These are phyloP conservation scores for Cerceris rybyensis DNA, from an alignment of 2,888 invertebrate genomes.

Conservation along the genomic window DNA sequence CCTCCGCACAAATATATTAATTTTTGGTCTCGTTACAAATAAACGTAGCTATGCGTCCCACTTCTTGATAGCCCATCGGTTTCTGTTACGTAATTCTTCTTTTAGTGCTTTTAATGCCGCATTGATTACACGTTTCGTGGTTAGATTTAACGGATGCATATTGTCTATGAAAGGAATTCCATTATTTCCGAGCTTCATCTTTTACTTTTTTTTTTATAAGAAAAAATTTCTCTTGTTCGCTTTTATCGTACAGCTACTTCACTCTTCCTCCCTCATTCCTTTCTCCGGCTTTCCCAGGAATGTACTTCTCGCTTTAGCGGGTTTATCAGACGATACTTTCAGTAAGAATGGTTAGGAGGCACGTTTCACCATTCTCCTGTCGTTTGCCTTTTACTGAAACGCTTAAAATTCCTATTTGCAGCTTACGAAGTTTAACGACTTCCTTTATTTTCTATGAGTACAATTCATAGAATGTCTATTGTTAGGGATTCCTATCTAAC, in stretches of 20 bases:
- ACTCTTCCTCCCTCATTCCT: constrained; percentile 5
- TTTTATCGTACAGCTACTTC: constrained; percentile 3
- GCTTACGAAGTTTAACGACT: constrained; percentile 9
- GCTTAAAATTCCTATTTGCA: constrained; percentile 9
- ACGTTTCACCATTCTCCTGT: constrained; percentile 10
- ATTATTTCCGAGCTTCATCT: constrained; percentile 58
- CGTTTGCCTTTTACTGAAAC: not conserved
- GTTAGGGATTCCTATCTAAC: not conserved
- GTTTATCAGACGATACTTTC: not conserved
- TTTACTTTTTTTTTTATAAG: constrained; percentile 5
- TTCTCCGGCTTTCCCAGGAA: constrained; percentile 4
- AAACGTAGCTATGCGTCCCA: too few species aligned
- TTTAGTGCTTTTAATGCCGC: constrained; percentile 27
- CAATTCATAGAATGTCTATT: not conserved
- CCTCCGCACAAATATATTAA: too few species aligned
- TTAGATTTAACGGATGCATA: constrained; percentile 25
- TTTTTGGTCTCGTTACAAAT: too few species aligned
- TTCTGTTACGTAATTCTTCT: constrained; percentile 30
- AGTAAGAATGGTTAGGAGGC: constrained; percentile 8
- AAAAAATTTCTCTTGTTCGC: constrained; percentile 5
- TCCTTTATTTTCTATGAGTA: not conserved
- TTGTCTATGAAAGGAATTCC: constrained; percentile 48
- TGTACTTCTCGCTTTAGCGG: constrained; percentile 1
- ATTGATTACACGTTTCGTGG: constrained; percentile 7
- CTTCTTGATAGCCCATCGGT: constrained; percentile 13